Evolutionary conservation across 2,888 invertebrate genomes (phyloP).

Genomic region (Eupithecia inturbata): DNA sequence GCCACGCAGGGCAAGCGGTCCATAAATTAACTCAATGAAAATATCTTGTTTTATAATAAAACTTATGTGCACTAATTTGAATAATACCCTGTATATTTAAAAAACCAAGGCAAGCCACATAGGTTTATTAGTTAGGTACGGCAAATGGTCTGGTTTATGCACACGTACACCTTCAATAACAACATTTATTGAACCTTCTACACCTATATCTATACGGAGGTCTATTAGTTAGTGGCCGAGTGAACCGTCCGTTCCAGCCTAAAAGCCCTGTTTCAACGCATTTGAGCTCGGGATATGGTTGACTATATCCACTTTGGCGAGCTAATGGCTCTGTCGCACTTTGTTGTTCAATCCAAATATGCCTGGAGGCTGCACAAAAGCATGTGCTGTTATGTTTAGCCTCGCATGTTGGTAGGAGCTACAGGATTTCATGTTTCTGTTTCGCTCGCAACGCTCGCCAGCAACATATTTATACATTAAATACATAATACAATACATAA

Average conservation of each 20-base stretch:
- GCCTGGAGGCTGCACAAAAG: slow-evolving; percentile 35
- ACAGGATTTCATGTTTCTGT: not conserved
- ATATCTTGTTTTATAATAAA: no score
- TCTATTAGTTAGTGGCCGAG: not conserved
- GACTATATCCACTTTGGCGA: slow-evolving; percentile 22
- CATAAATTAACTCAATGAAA: no score
- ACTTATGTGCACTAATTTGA: no score
- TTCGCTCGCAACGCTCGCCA: not conserved
- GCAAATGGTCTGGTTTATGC: not conserved
- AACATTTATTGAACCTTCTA: not conserved
- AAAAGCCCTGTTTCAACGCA: slow-evolving; percentile 13
- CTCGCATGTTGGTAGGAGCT: not conserved
- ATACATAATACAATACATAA: no score
- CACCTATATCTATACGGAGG: not conserved
- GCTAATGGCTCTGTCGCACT: slow-evolving; percentile 48
- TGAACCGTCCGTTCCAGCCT: slow-evolving; percentile 1
- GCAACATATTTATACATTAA: no score
- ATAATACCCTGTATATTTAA: no score
- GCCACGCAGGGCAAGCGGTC: no score
- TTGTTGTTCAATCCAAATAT: slow-evolving; percentile 63
- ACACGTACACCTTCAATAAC: no score
- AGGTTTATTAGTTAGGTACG: no score
- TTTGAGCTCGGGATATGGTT: slow-evolving; percentile 6
- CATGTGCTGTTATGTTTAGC: not conserved
- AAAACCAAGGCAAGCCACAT: no score